Percentiles rank a stretch among this genome's conserved stretches.
Evolutionary conservation across 2,113 vertebrate genomes (phyloP).

Genomic region (Acanthisitta chloris): DNA sequence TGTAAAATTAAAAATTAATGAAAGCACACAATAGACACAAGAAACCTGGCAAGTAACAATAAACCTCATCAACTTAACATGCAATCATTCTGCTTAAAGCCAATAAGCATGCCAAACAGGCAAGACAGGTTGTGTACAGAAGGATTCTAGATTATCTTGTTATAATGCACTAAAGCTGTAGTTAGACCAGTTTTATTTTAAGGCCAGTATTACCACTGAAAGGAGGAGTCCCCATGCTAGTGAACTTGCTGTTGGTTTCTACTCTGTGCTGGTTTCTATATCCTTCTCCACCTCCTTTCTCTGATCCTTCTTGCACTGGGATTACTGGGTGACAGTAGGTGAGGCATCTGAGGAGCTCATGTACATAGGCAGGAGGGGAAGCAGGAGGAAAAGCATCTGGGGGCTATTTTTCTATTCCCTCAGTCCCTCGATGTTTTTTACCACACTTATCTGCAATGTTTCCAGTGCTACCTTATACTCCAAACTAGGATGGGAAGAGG

Average conservation of each 20-base stretch:
- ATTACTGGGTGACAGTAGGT: conserved; percentile 1
- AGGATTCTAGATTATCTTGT: neutral
- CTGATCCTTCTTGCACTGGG: neutral
- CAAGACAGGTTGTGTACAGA: neutral
- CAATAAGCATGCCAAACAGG: conserved; percentile 14
- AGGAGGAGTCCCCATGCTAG: neutral
- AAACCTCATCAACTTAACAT: conserved; percentile 40
- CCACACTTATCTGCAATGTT: neutral
- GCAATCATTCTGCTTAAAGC: neutral
- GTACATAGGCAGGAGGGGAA: neutral
- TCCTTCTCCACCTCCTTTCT: neutral
- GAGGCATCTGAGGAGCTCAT: neutral
- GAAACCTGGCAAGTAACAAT: conserved; percentile 53
- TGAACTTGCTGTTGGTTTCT: neutral
- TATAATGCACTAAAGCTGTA: neutral
- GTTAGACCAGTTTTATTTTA: neutral
- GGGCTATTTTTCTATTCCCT: neutral
- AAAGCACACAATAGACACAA: neutral
- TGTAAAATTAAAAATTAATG: neutral
- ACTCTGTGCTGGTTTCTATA: neutral
- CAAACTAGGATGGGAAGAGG: neutral
- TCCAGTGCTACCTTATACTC: neutral
- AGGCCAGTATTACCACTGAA: neutral
- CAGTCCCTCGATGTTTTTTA: neutral
- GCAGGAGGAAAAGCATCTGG: neutral